phyloP scores from a whole-genome alignment of 2,888 invertebrate genomes.

The Miltochrista miniata region DNA sequence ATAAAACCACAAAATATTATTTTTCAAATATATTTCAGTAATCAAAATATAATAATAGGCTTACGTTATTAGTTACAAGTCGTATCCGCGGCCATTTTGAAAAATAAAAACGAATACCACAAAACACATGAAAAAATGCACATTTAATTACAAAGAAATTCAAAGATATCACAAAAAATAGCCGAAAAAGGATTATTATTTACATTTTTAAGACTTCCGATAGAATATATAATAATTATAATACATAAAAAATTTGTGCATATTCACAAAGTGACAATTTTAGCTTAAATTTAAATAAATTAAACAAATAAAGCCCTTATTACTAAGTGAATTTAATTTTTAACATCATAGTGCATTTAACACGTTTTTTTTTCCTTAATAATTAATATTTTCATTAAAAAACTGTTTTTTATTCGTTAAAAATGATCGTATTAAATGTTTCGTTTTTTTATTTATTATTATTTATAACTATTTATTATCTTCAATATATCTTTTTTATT shows the following conservation, averaged over 20 bases:
- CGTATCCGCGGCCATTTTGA: slow-evolving; percentile 70
- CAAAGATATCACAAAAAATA: slow-evolving; percentile 44
- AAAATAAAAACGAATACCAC: slow-evolving; percentile 30
- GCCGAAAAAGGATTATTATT: slow-evolving; percentile 46
- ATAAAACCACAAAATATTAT: slow-evolving; percentile 27
- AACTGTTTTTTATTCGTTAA: slow-evolving; percentile 21
- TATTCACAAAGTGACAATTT: slow-evolving; percentile 73
- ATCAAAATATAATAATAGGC: slow-evolving; percentile 84
- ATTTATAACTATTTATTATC: slow-evolving; percentile 77
- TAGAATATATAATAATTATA: slow-evolving; percentile 52
- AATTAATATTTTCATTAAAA: slow-evolving; percentile 28
- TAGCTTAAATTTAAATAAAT: slow-evolving; percentile 51
- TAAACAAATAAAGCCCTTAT: slow-evolving; percentile 43
- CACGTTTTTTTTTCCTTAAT: slow-evolving; percentile 32
- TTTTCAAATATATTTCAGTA: slow-evolving; percentile 84
- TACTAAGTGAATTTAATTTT: slow-evolving; percentile 62
- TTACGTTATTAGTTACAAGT: slow-evolving; percentile 82
- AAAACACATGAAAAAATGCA: slow-evolving; percentile 38
- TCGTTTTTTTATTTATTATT: slow-evolving; percentile 38
- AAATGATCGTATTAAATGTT: slow-evolving; percentile 39
- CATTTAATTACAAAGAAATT: slow-evolving; percentile 39
- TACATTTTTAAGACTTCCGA: slow-evolving; percentile 61
- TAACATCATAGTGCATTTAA: slow-evolving; percentile 60
- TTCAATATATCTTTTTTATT: slow-evolving; percentile 62
- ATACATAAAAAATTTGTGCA: slow-evolving; percentile 65